A percentile compares a stretch with the other conserved stretches of the same genome.
These are phyloP conservation scores for Entomobrya proxima DNA, from an alignment of 2,888 invertebrate genomes.

Conservation along the genomic window DNA sequence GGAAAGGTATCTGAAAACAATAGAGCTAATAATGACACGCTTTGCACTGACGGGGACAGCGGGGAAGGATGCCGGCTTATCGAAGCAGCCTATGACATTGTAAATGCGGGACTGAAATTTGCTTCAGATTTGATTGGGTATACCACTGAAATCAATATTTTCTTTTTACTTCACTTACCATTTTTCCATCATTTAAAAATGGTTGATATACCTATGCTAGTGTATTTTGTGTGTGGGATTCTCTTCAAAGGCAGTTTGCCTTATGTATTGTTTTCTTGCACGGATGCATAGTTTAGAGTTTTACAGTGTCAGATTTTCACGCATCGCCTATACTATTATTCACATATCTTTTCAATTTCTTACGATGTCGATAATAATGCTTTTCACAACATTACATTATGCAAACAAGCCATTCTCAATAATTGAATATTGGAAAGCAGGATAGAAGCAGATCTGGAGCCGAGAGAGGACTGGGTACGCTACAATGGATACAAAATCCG, in stretches of 20 bases:
- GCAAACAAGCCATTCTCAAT: constrained; percentile 57
- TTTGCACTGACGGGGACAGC: neutral
- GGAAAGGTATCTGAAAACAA: neutral
- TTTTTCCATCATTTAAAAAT: neutral
- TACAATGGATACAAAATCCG: constrained; percentile 66
- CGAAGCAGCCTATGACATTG: constrained; percentile 40
- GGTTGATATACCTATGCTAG: too few species aligned
- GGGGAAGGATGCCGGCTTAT: constrained; percentile 22
- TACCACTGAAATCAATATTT: neutral
- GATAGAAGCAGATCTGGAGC: constrained; percentile 47
- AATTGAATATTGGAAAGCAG: neutral
- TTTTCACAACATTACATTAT: constrained; percentile 40
- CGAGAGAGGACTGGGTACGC: constrained; percentile 59
- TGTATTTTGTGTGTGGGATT: neutral
- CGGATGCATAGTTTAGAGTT: too few species aligned
- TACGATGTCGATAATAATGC: constrained; percentile 18
- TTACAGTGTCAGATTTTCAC: neutral
- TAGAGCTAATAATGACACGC: neutral
- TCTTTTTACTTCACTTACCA: neutral
- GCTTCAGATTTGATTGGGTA: constrained; percentile 54
- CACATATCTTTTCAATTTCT: neutral
- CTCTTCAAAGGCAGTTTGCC: neutral
- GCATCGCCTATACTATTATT: neutral
- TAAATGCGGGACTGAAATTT: constrained; percentile 46
- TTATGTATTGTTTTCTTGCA: neutral